phyloP scores from a whole-genome alignment of 1,140 invertebrate genomes.

The Palaemon carinicauda region DNA sequence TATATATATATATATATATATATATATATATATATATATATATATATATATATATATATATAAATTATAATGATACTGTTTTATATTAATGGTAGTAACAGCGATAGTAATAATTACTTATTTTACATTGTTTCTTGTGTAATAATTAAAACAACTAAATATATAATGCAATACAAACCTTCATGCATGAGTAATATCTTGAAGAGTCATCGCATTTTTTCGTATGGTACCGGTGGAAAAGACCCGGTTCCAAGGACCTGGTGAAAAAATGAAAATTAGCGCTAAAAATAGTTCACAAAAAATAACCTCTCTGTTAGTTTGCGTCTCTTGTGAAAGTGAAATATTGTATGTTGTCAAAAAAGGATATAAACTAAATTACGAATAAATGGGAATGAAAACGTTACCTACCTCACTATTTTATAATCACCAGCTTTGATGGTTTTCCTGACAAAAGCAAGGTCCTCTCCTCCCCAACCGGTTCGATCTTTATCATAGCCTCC shows the following conservation, averaged over 20 bases:
- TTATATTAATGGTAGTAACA: no score
- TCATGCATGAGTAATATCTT: neutral
- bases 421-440: neutral
- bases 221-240: neutral
- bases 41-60: no score
- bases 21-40: no score
- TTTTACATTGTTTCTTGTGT: no score
- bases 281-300: no score
- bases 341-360: no score
- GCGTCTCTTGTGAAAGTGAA: no score
- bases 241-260: neutral
- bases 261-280: neutral
- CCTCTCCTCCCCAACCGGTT: constrained; percentile 3
- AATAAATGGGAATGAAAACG: neutral
- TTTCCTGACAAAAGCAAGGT: neutral
- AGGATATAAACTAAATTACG: neutral
- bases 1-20: no score
- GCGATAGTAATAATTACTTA: no score
- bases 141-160: no score
- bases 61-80: no score
- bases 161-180: neutral
- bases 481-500: neutral
- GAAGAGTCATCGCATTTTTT: neutral
- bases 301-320: no score
- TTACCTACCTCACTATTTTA: neutral